Base-by-base conservation (phyloP, 2,797 vertebrate species). In the Cryptoblepharus egeriae region DNA sequence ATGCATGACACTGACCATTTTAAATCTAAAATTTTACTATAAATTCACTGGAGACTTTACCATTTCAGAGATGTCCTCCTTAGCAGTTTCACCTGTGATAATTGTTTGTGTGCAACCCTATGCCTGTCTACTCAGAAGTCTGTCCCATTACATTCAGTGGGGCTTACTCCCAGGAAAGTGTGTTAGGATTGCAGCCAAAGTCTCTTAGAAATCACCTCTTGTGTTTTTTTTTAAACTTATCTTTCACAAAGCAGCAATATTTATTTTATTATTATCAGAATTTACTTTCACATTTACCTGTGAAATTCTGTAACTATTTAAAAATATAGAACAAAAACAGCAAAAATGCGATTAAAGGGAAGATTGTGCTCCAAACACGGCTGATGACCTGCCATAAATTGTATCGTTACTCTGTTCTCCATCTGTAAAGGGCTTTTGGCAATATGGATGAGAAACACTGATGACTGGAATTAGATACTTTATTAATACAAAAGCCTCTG, bases 221-320 rank as follows among this genome's bases (percentile, higher is more conserved):
- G 93, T 49, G 45, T 49, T 49, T 49, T 96, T 58, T 74, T 32
- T 45, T n/a, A 1, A 96, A 92, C 93, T 90, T 94, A 94, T 94
- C 93, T 93, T 95, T 90, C 93, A 88, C 87, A 92, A 88, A 93
- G 87, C 96, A 94, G 93, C 94, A 89, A 30, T 87, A 72, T 82
- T 89, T 91, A 92, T 96, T 94, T 94, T 87, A 91, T 87, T 93
- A 92, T 92, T 92, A 93, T 93, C 1, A 24, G 87, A 87, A 39
- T 5, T 84, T 84, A 91, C 92, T 89, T 95, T 95, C 91, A 94
- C 92, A 92, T 89, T 91, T 88, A 92, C 90, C 95, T 96, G 95
- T 95, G 95, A 97, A 96, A 97, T 96, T 96, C 93, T 95, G 85
- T 96, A 95, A 90, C 78, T 89, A 85, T 95, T 94, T 95, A 96